Percentiles rank a stretch among this genome's conserved stretches.
These are phyloP conservation scores for Hydraecia micacea DNA, from an alignment of 2,888 invertebrate species.

Conservation along the genomic window DNA sequence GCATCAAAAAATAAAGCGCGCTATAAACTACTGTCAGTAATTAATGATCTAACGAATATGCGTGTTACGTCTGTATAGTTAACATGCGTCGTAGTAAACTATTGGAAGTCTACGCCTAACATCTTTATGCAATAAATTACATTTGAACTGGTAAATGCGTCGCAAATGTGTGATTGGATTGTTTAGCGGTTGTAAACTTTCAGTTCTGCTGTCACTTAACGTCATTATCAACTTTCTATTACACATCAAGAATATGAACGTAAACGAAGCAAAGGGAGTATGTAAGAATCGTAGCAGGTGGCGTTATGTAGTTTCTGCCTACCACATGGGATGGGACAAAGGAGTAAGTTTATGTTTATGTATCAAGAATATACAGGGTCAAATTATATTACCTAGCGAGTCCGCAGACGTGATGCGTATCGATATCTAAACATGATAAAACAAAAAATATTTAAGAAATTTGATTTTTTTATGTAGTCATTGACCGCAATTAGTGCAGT, in stretches of 20 bases:
- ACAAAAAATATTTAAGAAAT: too few species aligned
- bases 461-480: too few species aligned
- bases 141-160: slow-evolving; percentile 40
- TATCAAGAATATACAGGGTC: neutral
- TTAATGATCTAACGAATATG: slow-evolving; percentile 27
- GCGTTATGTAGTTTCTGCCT: neutral
- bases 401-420: too few species aligned
- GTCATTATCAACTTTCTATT: slow-evolving; percentile 51
- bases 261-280: neutral
- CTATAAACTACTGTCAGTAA: neutral
- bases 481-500: too few species aligned
- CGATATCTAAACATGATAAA: too few species aligned
- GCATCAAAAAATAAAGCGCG: slow-evolving; percentile 7
- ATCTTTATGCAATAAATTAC: slow-evolving; percentile 44
- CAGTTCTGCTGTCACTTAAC: slow-evolving; percentile 48
- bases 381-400: too few species aligned
- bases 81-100: slow-evolving; percentile 21
- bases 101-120: slow-evolving; percentile 28
- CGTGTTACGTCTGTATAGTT: slow-evolving; percentile 39
- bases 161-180: slow-evolving; percentile 56
- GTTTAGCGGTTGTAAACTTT: slow-evolving; percentile 43
- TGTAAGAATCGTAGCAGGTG: neutral
- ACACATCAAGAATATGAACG: slow-evolving; percentile 32
- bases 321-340: neutral
- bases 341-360: too few species aligned